Evolutionary conservation across 2,113 vertebrate genomes (phyloP), one percentile per base, ranked within the genome.

Genomic region (Callipepla squamata): DNA sequence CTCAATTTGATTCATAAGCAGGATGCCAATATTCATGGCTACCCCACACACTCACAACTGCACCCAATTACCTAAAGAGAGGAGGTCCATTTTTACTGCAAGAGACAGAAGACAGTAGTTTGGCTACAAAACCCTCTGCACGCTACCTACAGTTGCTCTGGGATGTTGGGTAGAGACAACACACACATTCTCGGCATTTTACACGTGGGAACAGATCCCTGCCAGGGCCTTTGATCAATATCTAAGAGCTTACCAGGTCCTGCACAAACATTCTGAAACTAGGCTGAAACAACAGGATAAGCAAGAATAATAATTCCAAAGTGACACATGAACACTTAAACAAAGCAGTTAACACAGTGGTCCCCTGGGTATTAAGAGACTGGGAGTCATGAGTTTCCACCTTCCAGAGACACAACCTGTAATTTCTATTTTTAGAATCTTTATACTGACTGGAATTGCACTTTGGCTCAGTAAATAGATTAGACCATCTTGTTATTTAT

Each of bases 401-500:
- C 55, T 83, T 90, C 55, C 51, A 83, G 42, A 32, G 47, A 85
- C 5, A 42, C 22, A 74, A 91, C 65, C 61, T 85, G 25, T 50
- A 89, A 87, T 44, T 80, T 87, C 73, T 78, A 67, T 85, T 91
- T 92, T 89, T 44, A 80, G 67, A 95, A 87, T 47, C 44, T 89
- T 92, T 87, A 81, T 53, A 65, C 28, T 55, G 48, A 57, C 63
- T 44, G 21, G 73, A 93, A 87, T 63, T 76, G 79, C 26, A 87
- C 53, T 90, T 90, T 74, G 77, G 36, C 68, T 74, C 73, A 91
- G 48, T 65, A 94, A 80, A 80, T 91, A 89, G 57, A 90, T 88
- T 87, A 89, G 95, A 69, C 57, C 28, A 48, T 40, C 67, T 45
- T 96, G 92, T 93, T 90, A 92, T 87, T 94, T 73, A 79, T 77